Base-by-base conservation (phyloP, 2,888 invertebrate genomes). In the Standfussiana lucernea region DNA sequence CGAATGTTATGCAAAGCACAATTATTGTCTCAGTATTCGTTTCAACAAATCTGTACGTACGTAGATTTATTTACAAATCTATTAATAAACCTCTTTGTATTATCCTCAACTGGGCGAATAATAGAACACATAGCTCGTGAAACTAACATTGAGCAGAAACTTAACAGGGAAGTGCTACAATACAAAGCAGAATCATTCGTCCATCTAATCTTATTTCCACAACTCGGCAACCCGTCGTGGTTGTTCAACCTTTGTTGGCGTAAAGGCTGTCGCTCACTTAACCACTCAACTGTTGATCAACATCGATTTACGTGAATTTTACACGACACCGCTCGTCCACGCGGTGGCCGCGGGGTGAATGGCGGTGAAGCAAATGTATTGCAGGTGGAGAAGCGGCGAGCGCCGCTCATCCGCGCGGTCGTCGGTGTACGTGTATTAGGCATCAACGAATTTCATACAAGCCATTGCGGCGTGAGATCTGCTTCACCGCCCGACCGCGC, bases 141-240 rank as follows among this genome's bases (percentile, higher is more conserved):
- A 78, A 78, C 59, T 66, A 61, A 70, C 70, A 73, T 82, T 21
- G 45, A 37, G 59, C 50, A 56, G 28, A 35, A 64, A 66, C 66
- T 37, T 73, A 79, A 70, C 64, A 62, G 69, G 73, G 65, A 73
- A 80, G 59, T 61, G 62, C 24, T 50, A 28, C 56, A 66, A 65
- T 64, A 84, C 59, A 79, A 75, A 70, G 45, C 45, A 24, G 69
- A 79, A 75, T 72, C 72, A 62, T 75, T 75, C 61, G 61, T 56
- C 70, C 75, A 75, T 85, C 66, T 85, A 72, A 85, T 85, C 68
- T 74, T 67, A 83, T 83, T 78, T 85, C 80, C 70, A 67, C 50
- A 81, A 83, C 37, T 85, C 77, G 59, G 69, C 35, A 80, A 83
- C 53, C 62, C 74, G 61, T 42, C 62, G 42, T 64, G 53, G 35